These are phyloP conservation scores for Engraulis encrasicolus DNA, from an alignment of 2,113 vertebrate genomes.

Conservation along the genomic window DNA sequence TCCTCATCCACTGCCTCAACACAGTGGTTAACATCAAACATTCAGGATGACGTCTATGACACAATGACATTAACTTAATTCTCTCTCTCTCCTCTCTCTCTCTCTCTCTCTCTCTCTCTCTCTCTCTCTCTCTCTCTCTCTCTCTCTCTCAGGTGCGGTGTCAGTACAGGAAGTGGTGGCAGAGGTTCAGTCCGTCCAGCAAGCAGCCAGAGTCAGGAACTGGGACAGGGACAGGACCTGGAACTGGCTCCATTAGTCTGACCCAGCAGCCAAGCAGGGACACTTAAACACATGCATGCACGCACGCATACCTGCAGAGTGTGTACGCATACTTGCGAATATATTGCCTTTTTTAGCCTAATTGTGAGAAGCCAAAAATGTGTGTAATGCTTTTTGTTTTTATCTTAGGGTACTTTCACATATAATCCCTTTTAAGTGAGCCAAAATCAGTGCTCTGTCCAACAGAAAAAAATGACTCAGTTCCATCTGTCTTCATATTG, in stretches of 20 bases:
- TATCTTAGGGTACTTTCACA: too few relatives aligned
- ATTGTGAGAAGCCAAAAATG: too few relatives aligned
- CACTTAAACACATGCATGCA: not conserved
- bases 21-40: conserved; percentile 59
- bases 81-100: not conserved
- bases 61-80: too few relatives aligned
- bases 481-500: too few relatives aligned
- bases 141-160: not conserved
- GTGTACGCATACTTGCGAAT: too few relatives aligned
- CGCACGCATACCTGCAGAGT: too few relatives aligned
- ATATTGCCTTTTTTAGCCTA: too few relatives aligned
- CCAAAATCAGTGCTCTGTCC: too few relatives aligned
- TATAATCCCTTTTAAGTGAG: too few relatives aligned
- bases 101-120: not conserved
- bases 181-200: not conserved
- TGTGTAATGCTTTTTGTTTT: too few relatives aligned
- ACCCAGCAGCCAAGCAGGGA: not conserved
- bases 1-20: conserved; percentile 67
- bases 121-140: not conserved
- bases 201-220: not conserved
- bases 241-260: not conserved
- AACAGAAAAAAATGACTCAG: too few relatives aligned
- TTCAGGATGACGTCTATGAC: too few relatives aligned
- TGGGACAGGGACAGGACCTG: not conserved
- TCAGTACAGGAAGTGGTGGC: conserved; percentile 28